These are phyloP conservation scores for Yponomeuta sedellus DNA, from an alignment of 2,888 invertebrate species.

Conservation along the genomic window DNA sequence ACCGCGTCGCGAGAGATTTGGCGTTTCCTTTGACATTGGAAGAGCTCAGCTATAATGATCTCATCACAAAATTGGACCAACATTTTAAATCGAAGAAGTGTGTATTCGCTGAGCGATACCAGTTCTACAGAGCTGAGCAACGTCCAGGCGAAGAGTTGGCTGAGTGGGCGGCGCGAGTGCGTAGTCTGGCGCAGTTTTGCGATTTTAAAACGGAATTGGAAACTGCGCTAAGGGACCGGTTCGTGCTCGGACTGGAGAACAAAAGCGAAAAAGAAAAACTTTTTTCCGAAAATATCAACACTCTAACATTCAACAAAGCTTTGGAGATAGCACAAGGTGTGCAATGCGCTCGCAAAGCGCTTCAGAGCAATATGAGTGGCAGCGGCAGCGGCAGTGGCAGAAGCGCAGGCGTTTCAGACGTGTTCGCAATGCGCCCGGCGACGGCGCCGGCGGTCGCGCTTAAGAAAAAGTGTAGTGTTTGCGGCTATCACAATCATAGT, in stretches of 20 bases:
- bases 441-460: neutral
- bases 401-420: neutral
- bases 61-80: conserved; percentile 18
- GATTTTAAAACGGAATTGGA: conserved; percentile 19
- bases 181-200: conserved; percentile 20
- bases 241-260: conserved; percentile 24
- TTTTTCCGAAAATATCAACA: conserved; percentile 19
- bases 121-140: conserved; percentile 25
- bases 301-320: conserved; percentile 21
- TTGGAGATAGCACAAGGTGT: conserved; percentile 23
- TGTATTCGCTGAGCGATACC: conserved; percentile 21
- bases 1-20: conserved; percentile 15
- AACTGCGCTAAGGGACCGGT: conserved; percentile 21
- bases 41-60: neutral
- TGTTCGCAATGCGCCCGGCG: neutral
- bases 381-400: conserved; percentile 6
- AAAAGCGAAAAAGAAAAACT: conserved; percentile 23
- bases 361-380: neutral
- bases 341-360: conserved; percentile 19
- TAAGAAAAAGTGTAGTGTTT: conserved; percentile 14
- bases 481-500: conserved; percentile 18
- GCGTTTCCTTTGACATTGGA: conserved; percentile 15
- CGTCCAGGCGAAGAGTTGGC: conserved; percentile 23
- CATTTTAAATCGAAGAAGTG: conserved; percentile 22
- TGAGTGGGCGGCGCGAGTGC: conserved; percentile 24